phyloP scores from a whole-genome alignment of 2,888 invertebrate species.

The Aphidoletes aphidimyza region DNA sequence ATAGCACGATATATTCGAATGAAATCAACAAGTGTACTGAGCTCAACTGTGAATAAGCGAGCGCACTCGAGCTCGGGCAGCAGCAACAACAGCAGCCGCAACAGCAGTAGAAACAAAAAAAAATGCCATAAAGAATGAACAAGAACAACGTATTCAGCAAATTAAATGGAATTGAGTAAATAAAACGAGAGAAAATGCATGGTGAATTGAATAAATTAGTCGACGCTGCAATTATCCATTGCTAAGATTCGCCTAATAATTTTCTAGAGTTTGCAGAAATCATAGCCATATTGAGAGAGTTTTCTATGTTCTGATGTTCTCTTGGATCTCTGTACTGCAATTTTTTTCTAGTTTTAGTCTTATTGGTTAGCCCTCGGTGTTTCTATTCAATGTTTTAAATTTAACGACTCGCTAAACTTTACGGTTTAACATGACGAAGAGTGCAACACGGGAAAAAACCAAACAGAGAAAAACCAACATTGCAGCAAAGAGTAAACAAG shows the following conservation, averaged over 20 bases:
- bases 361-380: neutral
- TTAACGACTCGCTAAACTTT: constrained; percentile 39
- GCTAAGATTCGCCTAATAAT: constrained; percentile 53
- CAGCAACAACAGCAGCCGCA: neutral
- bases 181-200: constrained; percentile 13
- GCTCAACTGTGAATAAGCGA: neutral
- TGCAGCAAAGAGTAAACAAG: neutral
- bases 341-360: neutral
- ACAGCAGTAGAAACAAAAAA: neutral
- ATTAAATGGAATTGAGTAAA: constrained; percentile 48
- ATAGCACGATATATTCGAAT: neutral
- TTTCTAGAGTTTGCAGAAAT: constrained; percentile 39
- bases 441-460: too few relatives aligned
- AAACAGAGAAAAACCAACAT: neutral
- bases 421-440: constrained; percentile 7
- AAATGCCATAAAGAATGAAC: constrained; percentile 4
- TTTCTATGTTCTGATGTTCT: neutral
- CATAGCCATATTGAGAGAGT: constrained; percentile 11
- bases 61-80: too few relatives aligned
- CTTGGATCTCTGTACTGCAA: neutral
- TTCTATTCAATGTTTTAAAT: neutral
- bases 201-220: constrained; percentile 54
- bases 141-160: constrained; percentile 44
- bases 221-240: constrained; percentile 43
- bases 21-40: constrained; percentile 33